These are phyloP conservation scores for Hiodon tergisus DNA, from an alignment of 2,113 vertebrate species.

Conservation along the genomic window DNA sequence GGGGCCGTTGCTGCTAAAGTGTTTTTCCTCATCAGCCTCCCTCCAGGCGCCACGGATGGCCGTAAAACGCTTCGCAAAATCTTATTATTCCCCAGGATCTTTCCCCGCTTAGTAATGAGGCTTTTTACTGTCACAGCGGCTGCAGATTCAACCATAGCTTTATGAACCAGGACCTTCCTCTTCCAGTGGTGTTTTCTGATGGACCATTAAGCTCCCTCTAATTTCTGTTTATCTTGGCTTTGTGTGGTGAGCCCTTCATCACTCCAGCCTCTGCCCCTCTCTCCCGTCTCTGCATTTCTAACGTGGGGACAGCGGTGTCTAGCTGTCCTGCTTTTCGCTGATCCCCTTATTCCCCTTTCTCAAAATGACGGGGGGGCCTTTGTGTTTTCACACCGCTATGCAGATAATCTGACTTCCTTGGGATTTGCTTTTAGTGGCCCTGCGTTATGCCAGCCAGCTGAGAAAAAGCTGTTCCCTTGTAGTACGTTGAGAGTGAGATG, in stretches of 20 bases:
- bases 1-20: not conserved
- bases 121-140: conserved; percentile 23
- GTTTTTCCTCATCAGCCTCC: conserved; percentile 20
- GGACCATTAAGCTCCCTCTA: not conserved
- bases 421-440: not conserved
- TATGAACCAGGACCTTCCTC: conserved; percentile 22
- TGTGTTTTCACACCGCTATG: no score
- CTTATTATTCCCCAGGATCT: conserved; percentile 20
- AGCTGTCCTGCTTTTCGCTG: no score
- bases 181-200: conserved; percentile 12
- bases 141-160: conserved; percentile 29
- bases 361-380: no score
- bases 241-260: not conserved
- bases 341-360: no score
- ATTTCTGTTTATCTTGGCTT: conserved; percentile 13
- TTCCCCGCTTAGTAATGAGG: conserved; percentile 18
- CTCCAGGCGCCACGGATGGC: conserved; percentile 8
- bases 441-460: not conserved
- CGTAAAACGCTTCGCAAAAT: conserved; percentile 6
- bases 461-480: not conserved
- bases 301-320: no score
- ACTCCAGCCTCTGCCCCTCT: not conserved
- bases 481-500: not conserved
- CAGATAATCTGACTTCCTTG: no score
- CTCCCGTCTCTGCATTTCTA: not conserved